Conservation (phyloP, 35 echinoderm and acorn worm genomes). For the Nesometra sesokonis region DNA sequence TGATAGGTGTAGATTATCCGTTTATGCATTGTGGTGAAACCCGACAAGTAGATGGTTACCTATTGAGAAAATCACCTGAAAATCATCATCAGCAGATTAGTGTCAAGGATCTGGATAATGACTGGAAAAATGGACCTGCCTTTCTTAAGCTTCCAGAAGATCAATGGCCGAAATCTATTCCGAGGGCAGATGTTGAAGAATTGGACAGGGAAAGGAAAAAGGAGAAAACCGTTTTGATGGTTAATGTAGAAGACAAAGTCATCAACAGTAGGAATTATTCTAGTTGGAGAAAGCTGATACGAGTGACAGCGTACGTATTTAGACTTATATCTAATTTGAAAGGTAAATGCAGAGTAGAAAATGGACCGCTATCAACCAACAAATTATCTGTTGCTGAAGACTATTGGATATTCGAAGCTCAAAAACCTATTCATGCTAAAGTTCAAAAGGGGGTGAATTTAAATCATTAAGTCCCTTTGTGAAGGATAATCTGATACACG, state of each 20-base stretch:
- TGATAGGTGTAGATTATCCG: no score
- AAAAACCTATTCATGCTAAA: slow-evolving; percentile 25
- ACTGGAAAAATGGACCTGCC: background rate
- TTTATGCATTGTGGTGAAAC: slow-evolving; percentile 37
- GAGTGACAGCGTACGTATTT: background rate
- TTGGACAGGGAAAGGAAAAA: background rate
- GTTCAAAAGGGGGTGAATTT: slow-evolving; percentile 24
- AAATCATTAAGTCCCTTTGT: slow-evolving; percentile 46
- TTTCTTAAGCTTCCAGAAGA: background rate
- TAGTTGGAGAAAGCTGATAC: background rate
- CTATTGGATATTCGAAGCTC: slow-evolving; percentile 37
- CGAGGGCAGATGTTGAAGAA: background rate
- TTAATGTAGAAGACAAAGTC: background rate
- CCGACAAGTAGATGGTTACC: slow-evolving; percentile 4
- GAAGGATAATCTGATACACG: slow-evolving; percentile 30
- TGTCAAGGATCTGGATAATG: background rate
- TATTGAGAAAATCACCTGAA: slow-evolving; percentile 15
- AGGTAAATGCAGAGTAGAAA: background rate
- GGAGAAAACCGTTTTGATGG: background rate
- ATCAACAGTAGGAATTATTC: background rate
- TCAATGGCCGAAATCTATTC: background rate
- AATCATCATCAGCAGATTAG: slow-evolving; percentile 10
- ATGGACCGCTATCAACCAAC: background rate
- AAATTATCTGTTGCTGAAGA: slow-evolving; percentile 16
- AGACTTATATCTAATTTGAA: background rate